These are phyloP conservation scores for Brachyalestes nurse DNA, from an alignment of 2,797 vertebrate genomes.

Conservation along the genomic window DNA sequence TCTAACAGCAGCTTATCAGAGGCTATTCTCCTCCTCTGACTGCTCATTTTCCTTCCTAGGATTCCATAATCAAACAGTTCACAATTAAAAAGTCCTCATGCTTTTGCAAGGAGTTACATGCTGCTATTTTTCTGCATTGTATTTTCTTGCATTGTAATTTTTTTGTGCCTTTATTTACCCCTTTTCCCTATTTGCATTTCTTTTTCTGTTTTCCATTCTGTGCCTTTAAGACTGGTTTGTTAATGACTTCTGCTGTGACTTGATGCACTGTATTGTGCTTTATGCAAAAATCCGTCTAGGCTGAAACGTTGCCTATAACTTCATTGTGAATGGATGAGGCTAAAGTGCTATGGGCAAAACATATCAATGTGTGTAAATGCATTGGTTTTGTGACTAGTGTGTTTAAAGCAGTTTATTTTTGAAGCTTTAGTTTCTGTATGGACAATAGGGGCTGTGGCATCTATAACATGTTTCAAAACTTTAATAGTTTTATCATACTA, in stretches of 20 bases:
- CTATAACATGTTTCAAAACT: too few species aligned
- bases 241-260: background rate
- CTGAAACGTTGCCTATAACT: too few species aligned
- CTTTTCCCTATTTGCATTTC: background rate
- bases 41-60: background rate
- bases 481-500: too few species aligned
- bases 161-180: background rate
- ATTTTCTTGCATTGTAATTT: background rate
- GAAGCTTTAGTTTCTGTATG: too few species aligned
- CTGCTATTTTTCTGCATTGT: background rate
- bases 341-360: too few species aligned
- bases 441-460: too few species aligned
- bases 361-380: too few species aligned
- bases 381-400: too few species aligned
- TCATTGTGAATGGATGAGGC: too few species aligned
- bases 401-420: too few species aligned
- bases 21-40: constrained; percentile 1
- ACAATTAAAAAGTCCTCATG: background rate
- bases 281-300: background rate
- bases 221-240: background rate
- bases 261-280: background rate
- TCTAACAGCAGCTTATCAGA: constrained; percentile 59
- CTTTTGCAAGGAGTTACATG: background rate
- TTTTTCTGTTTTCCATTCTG: too few species aligned
- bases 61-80: background rate